phyloP scores from a whole-genome alignment of 37 sponge, comb jelly and placozoan species.

The Aplysina aerophoba region DNA sequence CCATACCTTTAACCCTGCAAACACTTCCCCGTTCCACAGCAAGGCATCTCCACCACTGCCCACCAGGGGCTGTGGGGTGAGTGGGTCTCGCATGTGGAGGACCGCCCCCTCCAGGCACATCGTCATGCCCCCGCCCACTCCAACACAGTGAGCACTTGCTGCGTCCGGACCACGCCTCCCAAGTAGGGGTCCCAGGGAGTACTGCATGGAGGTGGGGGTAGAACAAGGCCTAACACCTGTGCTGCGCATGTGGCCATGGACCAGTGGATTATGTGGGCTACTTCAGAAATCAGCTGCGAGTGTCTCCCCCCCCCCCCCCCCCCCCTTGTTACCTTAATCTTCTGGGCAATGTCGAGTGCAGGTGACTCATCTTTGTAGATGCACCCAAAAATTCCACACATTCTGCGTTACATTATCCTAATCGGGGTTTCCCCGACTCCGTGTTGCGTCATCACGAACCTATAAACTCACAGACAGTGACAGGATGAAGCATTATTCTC shows the following conservation, averaged over 20 bases:
- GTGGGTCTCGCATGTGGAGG: constrained; percentile 75
- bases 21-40: constrained; percentile 95
- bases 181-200: neutral
- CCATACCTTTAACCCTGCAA: constrained; percentile 54
- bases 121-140: constrained; percentile 2
- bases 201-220: neutral
- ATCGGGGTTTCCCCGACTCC: no score
- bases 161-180: constrained; percentile 17
- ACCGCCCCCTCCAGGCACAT: constrained; percentile 59
- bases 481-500: no score
- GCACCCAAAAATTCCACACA: constrained; percentile 31
- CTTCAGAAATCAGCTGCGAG: no score
- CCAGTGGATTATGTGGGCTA: no score
- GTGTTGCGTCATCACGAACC: no score
- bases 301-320: no score
- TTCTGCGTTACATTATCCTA: neutral
- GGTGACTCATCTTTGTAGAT: neutral
- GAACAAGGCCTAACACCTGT: no score
- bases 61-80: constrained; percentile 63
- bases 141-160: neutral
- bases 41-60: constrained; percentile 49
- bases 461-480: no score
- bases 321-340: no score
- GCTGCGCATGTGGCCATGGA: no score
- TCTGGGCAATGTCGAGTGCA: no score